These are phyloP conservation scores for Erpobdella octoculata DNA, from an alignment of 2,888 invertebrate genomes.

Conservation along the genomic window DNA sequence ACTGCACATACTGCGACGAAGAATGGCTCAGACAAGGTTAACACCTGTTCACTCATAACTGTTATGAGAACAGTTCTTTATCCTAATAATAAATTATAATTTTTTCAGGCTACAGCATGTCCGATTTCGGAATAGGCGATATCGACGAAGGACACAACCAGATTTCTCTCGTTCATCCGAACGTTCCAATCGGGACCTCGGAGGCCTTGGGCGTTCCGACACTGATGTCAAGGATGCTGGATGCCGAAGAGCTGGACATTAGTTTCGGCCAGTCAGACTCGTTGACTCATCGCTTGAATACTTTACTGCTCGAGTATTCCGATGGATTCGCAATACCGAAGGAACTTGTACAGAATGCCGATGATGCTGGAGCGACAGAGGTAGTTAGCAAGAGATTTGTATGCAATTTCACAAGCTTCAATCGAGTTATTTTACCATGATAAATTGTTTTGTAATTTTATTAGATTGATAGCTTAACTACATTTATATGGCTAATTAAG, in stretches of 20 bases:
- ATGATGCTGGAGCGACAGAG: slow-evolving; percentile 45
- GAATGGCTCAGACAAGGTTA: slow-evolving; percentile 38
- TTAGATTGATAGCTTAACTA: background rate
- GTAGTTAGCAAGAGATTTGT: slow-evolving; percentile 37
- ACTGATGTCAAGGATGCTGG: slow-evolving; percentile 40
- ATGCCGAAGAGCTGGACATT: slow-evolving; percentile 38
- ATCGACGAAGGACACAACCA: slow-evolving; percentile 29
- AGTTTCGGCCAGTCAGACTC: slow-evolving; percentile 44
- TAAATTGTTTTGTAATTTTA: background rate
- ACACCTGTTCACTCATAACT: background rate
- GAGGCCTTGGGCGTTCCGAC: slow-evolving; percentile 42
- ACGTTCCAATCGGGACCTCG: slow-evolving; percentile 40
- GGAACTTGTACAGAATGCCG: slow-evolving; percentile 49
- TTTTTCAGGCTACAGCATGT: slow-evolving; percentile 30
- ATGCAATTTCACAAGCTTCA: background rate
- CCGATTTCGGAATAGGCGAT: slow-evolving; percentile 17
- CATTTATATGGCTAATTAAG: background rate
- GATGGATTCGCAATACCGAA: slow-evolving; percentile 46
- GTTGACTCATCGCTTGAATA: slow-evolving; percentile 42
- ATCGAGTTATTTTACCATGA: background rate
- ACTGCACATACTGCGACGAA: slow-evolving; percentile 41
- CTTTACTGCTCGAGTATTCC: slow-evolving; percentile 39
- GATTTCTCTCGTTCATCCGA: slow-evolving; percentile 40
- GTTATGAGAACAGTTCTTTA: background rate
- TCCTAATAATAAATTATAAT: background rate